These are phyloP conservation scores for Tetheella fluctuosa DNA, from an alignment of 2,888 invertebrate species.

Conservation along the genomic window DNA sequence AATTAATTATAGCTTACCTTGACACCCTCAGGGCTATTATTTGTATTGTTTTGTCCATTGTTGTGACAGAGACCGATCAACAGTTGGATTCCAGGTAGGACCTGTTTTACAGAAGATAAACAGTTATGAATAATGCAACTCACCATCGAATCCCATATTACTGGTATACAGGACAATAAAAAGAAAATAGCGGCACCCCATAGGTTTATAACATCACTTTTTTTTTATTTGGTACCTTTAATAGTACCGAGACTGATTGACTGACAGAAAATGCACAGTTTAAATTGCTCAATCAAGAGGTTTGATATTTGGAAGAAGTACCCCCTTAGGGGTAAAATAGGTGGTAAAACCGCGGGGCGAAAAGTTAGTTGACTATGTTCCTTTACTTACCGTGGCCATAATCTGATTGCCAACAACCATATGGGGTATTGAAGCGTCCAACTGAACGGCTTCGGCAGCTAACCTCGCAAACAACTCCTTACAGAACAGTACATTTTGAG, in stretches of 20 bases:
- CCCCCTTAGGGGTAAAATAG: too few relatives aligned
- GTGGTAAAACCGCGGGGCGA: too few relatives aligned
- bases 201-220: too few relatives aligned
- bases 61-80: slow-evolving; percentile 96
- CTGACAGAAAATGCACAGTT: too few relatives aligned
- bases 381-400: slow-evolving; percentile 90
- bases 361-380: background rate
- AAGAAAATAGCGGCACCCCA: too few relatives aligned
- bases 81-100: slow-evolving; percentile 96
- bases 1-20: slow-evolving; percentile 54
- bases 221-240: too few relatives aligned
- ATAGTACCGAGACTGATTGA: too few relatives aligned
- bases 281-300: too few relatives aligned
- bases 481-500: slow-evolving; percentile 98
- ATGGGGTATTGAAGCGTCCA: slow-evolving; percentile 96
- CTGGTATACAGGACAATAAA: too few relatives aligned
- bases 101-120: slow-evolving; percentile 73
- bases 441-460: slow-evolving; percentile 96
- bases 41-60: slow-evolving; percentile 72
- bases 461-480: slow-evolving; percentile 97
- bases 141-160: background rate
- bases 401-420: slow-evolving; percentile 99
- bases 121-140: background rate
- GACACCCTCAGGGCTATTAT: slow-evolving; percentile 60
- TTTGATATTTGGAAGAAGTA: too few relatives aligned